phyloP scores from a whole-genome alignment of 2,888 invertebrate species.

The Drosophila quasianomalipes region DNA sequence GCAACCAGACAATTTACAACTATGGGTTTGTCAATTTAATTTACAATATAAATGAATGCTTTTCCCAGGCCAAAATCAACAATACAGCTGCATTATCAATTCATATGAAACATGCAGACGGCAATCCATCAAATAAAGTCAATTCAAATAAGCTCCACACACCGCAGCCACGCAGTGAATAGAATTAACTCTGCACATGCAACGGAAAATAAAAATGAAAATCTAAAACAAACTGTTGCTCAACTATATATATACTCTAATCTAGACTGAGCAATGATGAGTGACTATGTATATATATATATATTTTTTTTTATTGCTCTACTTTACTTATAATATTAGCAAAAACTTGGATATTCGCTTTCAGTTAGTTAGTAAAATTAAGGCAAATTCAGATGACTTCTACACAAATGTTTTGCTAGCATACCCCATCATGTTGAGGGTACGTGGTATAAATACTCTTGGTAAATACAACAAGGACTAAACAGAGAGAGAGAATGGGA shows the following conservation, averaged over 20 bases:
- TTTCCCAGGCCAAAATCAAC: conserved; percentile 19
- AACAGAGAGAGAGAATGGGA: background rate
- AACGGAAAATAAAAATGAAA: conserved; percentile 30
- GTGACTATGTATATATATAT: background rate
- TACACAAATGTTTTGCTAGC: background rate
- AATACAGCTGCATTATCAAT: conserved; percentile 41
- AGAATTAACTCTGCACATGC: conserved; percentile 34
- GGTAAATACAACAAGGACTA: conserved; percentile 12
- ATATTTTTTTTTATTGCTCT: background rate
- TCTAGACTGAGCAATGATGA: background rate
- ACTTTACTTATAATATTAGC: background rate
- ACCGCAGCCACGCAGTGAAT: background rate
- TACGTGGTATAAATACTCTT: conserved; percentile 2
- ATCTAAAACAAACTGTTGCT: background rate
- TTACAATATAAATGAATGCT: conserved; percentile 22
- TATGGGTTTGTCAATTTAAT: conserved; percentile 28
- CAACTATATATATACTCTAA: conserved; percentile 15
- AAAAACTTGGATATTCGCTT: background rate
- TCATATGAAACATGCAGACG: conserved; percentile 38
- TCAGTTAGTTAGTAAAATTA: background rate
- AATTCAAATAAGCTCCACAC: conserved; percentile 49
- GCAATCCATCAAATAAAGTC: conserved; percentile 50
- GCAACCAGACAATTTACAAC: background rate
- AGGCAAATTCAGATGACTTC: background rate
- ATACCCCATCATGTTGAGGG: background rate